phyloP scores from a whole-genome alignment of 2,888 invertebrate genomes.

The Thysanoteuthis rhombus region DNA sequence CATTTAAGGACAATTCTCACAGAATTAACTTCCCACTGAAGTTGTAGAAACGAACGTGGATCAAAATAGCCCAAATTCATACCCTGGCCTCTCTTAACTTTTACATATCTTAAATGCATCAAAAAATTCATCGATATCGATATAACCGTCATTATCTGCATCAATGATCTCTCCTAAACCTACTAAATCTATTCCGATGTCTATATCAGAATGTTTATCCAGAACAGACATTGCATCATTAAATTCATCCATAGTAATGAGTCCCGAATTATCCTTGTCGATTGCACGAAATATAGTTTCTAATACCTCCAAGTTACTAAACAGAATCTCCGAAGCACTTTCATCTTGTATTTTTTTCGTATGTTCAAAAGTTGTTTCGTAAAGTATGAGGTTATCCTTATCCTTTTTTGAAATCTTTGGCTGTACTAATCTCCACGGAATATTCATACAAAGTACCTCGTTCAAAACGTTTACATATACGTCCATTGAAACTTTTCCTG shows the following conservation, averaged over 20 bases:
- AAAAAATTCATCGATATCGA: slow-evolving; percentile 92
- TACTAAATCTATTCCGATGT: slow-evolving; percentile 73
- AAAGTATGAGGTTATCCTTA: slow-evolving; percentile 74
- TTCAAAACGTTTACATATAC: slow-evolving; percentile 90
- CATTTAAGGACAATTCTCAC: too few species aligned
- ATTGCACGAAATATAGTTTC: slow-evolving; percentile 93
- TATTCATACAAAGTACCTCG: slow-evolving; percentile 78
- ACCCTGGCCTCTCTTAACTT: background rate
- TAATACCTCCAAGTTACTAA: slow-evolving; percentile 81
- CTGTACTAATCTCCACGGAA: slow-evolving; percentile 89
- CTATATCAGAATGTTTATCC: slow-evolving; percentile 80
- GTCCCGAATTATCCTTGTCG: slow-evolving; percentile 87
- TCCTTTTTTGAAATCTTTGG: slow-evolving; percentile 80
- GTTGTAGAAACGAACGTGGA: too few species aligned
- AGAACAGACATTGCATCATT: slow-evolving; percentile 86
- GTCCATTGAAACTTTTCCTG: slow-evolving; percentile 80
- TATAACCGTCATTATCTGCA: slow-evolving; percentile 90
- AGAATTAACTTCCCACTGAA: too few species aligned
- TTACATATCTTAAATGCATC: slow-evolving; percentile 84
- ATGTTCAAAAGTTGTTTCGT: slow-evolving; percentile 72
- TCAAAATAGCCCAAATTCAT: too few species aligned
- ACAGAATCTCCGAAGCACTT: background rate
- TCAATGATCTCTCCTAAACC: slow-evolving; percentile 91
- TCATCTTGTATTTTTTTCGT: background rate
- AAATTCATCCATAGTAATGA: slow-evolving; percentile 90